phyloP scores from a whole-genome alignment of 2,113 vertebrate species.

The Thamnophis sirtalis region DNA sequence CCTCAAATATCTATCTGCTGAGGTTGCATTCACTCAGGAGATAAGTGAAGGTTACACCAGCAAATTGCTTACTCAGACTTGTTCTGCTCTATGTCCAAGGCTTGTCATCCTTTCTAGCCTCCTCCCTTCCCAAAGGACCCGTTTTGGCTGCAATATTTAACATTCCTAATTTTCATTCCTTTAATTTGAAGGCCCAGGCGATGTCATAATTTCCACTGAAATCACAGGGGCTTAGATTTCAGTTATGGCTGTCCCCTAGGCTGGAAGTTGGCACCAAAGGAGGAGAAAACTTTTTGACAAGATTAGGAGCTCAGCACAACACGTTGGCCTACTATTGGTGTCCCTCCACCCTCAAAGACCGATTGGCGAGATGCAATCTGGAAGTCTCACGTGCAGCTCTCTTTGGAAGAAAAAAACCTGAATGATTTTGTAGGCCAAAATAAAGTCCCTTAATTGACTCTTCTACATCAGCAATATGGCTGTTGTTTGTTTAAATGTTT shows the following conservation, averaged over 20 bases:
- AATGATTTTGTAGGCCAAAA: background rate
- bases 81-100: background rate
- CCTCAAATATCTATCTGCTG: background rate
- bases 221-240: slow-evolving; percentile 30
- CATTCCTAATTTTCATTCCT: slow-evolving; percentile 23
- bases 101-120: background rate
- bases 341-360: background rate
- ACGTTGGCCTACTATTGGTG: background rate
- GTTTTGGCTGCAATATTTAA: slow-evolving; percentile 34
- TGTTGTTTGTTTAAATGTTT: background rate
- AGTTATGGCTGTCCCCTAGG: background rate
- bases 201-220: slow-evolving; percentile 48
- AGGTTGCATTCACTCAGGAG: background rate
- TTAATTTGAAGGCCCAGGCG: slow-evolving; percentile 32
- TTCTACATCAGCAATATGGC: slow-evolving; percentile 27
- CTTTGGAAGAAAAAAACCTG: background rate
- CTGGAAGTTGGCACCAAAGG: background rate
- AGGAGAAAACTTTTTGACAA: slow-evolving; percentile 6
- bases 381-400: background rate
- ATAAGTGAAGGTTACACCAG: background rate
- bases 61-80: background rate
- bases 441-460: accelerated
- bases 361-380: background rate
- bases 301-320: background rate
- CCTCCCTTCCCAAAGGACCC: slow-evolving; percentile 6